These are phyloP conservation scores for Ditula angustiorana DNA, from an alignment of 2,888 invertebrate species.

Conservation along the genomic window DNA sequence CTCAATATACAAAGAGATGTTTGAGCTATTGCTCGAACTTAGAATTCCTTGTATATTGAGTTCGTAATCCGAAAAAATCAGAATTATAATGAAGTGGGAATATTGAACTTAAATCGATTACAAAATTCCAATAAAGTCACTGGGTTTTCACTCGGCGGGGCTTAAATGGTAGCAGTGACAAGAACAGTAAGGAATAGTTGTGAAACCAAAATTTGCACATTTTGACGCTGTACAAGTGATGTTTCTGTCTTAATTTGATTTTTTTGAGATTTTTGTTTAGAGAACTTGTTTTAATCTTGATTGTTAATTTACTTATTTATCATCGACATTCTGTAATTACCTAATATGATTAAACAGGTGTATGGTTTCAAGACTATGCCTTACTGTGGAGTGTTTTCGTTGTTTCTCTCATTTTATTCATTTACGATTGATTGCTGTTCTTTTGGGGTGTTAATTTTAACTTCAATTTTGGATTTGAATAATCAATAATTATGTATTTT, in stretches of 20 bases:
- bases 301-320: too few relatives aligned
- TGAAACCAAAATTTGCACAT: background rate
- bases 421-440: constrained; percentile 14
- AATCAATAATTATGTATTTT: background rate
- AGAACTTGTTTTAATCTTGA: too few relatives aligned
- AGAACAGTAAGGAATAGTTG: background rate
- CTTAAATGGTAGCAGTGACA: background rate
- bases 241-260: too few relatives aligned
- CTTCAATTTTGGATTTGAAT: background rate
- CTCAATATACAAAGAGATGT: too few relatives aligned
- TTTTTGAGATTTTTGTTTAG: too few relatives aligned
- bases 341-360: background rate
- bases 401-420: constrained; percentile 6
- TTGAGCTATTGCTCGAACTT: too few relatives aligned
- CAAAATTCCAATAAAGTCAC: background rate
- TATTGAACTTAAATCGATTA: too few relatives aligned
- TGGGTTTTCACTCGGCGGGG: background rate
- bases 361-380: background rate
- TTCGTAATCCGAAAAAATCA: too few relatives aligned
- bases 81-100: too few relatives aligned
- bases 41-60: too few relatives aligned
- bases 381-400: constrained; percentile 3
- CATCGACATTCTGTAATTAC: too few relatives aligned
- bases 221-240: background rate
- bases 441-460: constrained; percentile 27